Evolutionary conservation across 2,888 invertebrate genomes (phyloP).

Genomic region (Polymixis lichenea): DNA sequence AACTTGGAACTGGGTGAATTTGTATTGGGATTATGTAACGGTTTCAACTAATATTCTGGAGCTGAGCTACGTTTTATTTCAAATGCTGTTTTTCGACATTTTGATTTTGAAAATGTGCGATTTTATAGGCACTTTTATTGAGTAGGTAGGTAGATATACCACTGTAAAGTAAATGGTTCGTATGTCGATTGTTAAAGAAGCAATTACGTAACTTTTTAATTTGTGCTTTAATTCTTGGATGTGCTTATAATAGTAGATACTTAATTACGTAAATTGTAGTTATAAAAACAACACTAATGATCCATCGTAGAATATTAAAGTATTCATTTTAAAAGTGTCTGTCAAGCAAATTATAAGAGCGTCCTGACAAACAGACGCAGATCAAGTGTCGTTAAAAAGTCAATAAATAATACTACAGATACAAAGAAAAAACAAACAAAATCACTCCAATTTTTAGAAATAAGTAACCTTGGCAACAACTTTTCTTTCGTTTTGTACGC

Average conservation of each 20-base stretch:
- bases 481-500: constrained; percentile 35
- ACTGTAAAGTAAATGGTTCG: background rate
- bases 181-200: background rate
- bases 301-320: background rate
- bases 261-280: background rate
- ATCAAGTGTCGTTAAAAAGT: background rate
- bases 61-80: background rate
- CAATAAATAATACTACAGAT: constrained; percentile 3
- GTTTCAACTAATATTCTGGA: background rate
- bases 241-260: background rate
- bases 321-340: background rate
- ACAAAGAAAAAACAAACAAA: background rate
- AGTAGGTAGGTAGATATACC: background rate
- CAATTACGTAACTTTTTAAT: background rate
- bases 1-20: constrained; percentile 5
- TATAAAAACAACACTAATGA: background rate
- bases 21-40: constrained; percentile 7
- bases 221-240: background rate
- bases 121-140: background rate
- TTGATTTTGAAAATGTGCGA: background rate
- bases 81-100: background rate
- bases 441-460: constrained; percentile 16
- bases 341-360: background rate
- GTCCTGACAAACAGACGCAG: background rate
- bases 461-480: constrained; percentile 38